Base-by-base conservation (phyloP, 2,797 vertebrate genomes). In the Gymnoscopelus braueri region DNA sequence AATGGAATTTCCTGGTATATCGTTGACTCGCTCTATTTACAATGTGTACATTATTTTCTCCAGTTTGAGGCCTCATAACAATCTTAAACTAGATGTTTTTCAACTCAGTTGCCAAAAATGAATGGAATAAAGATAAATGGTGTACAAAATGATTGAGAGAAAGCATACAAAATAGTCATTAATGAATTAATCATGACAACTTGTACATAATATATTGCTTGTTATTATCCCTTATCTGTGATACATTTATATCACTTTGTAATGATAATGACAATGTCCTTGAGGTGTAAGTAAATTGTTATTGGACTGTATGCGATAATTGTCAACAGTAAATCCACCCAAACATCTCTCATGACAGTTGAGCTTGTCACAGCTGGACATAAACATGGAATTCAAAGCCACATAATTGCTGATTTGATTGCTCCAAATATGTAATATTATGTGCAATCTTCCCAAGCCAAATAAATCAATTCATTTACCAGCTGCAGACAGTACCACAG, bases 341-440 rank as follows among this genome's bases (percentile, higher is more conserved):
- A 82, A 47, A 77, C 65, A 63, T 68, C 71, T 82, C 74, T 49
- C 66, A 69, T 76, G 71, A 78, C 74, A 80, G 80, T 69, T 49
- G 44, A 71, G 78, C 72, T 76, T 80, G 79, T 86, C 82, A 86
- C 84, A 82, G 83, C 83, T 79, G 74, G 82, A 83, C 24, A 60
- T 81, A 82, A 83, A 83, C 83, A 81, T 81, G 74, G 82, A 69
- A 90, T 89, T 44, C 80, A 75, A 91, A 90, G 75, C 72, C 79
- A 81, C 80, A 86, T 89, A 89, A 92, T 87, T 88, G 71, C 80
- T 72, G 75, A 85, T 81, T 79, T 87, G 84, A 87, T 91, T 91
- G 80, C 80, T 75, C 55, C 65, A 84, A 91, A 84, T 82, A 81
- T 85, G 69, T 80, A 74, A 78, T 67, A 44, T 10, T 44, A 81